Evolutionary conservation across 2,888 invertebrate genomes (phyloP), one percentile per base, ranked within the genome.

Genomic region (Emmelina monodactyla): DNA sequence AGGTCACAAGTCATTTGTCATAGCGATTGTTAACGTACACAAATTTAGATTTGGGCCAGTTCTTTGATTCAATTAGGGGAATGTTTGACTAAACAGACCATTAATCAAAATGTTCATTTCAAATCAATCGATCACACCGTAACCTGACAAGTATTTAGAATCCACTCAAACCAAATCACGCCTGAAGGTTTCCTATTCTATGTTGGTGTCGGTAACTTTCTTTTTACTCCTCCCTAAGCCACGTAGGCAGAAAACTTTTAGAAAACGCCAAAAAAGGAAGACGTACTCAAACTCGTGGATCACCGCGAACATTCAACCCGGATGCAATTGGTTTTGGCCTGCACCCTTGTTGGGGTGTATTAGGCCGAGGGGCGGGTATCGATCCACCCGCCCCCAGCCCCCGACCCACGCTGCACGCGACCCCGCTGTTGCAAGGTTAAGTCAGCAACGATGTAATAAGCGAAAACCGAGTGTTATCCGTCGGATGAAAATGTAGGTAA

Each of bases 301-400:
- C n/a, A n/a, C n/a, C n/a, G n/a, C n/a, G n/a, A n/a, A n/a, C n/a
- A n/a, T n/a, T n/a, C n/a, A n/a, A n/a, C n/a, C n/a, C n/a, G n/a
- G 25, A 25, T 25, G 25, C 25, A 25, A 25, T 25, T 25, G 25
- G 25, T 25, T 7, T 9, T 10, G 4, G 6, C 6, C 25, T 10
- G 25, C 25, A 19, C 25, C 25, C 39, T 36, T 47, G 44, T 46
- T 46, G 66, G 72, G 71, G 72, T 72, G 70, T 69, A 70, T 66
- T 69, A 66, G 69, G 61, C 63, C 62, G 58, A 51, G 64, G 69
- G 75, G 72, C 65, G 73, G 55, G 60, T 75, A 78, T 78, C 73
- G 76, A 78, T 76, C 73, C 63, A 58, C 50, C 39, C 52, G 57
- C 54, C 63, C 56, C 51, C 46, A 50, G 3, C 4, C 25, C 25